Percentiles rank a stretch among this genome's conserved stretches.
phyloP scores from a whole-genome alignment of 92 coral and sea anemone species.

The Siderastrea siderea region DNA sequence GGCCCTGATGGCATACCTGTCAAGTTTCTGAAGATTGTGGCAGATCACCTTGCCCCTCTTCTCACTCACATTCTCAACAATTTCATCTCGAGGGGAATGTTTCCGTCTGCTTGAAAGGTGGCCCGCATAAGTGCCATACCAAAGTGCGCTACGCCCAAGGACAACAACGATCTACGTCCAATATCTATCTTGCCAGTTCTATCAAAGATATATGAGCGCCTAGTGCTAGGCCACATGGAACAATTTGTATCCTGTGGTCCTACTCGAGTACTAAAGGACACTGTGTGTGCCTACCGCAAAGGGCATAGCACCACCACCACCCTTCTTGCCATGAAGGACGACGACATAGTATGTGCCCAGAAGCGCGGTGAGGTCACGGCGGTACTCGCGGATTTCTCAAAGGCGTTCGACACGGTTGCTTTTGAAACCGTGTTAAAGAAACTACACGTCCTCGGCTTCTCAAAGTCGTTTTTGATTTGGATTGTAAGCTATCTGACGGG shows the following conservation, averaged over 20 bases:
- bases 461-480: no score
- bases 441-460: background rate
- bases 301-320: background rate
- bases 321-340: background rate
- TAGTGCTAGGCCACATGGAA: background rate
- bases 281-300: background rate
- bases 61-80: no score
- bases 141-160: background rate
- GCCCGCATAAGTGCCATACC: background rate
- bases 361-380: background rate
- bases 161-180: background rate
- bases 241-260: background rate
- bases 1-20: no score
- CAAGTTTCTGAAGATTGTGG: no score
- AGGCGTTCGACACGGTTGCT: background rate
- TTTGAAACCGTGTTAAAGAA: background rate
- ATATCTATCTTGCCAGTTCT: background rate
- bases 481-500: no score
- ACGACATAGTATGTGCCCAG: background rate
- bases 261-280: background rate
- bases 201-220: background rate
- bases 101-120: background rate
- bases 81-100: background rate
- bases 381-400: background rate
- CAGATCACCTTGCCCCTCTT: no score